Conservation (phyloP, 2,113 vertebrate genomes). For the Pedionomus torquatus region DNA sequence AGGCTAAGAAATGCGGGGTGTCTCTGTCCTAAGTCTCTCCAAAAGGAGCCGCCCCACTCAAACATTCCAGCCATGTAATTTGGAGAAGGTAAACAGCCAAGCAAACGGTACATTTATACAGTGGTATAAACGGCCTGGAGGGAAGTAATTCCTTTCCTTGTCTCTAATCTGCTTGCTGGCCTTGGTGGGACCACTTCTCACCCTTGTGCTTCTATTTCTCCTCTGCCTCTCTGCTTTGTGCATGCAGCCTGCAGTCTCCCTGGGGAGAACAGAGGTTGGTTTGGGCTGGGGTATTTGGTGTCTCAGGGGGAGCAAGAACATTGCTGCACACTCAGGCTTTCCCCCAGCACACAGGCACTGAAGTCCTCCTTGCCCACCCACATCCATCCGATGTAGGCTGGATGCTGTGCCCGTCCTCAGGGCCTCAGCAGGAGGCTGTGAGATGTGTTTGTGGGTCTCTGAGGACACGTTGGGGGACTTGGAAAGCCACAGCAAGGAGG, state of each 20-base stretch:
- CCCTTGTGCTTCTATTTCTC: not conserved
- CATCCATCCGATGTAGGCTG: rapidly evolving
- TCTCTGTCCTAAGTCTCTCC: not conserved
- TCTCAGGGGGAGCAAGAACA: not conserved
- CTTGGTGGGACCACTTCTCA: not conserved
- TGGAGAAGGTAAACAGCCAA: not conserved
- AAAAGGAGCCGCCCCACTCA: not conserved
- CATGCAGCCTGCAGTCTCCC: not conserved
- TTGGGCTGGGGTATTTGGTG: not conserved
- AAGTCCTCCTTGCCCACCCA: not conserved
- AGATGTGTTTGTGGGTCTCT: not conserved
- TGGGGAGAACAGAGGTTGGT: not conserved
- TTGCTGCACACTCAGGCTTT: not conserved
- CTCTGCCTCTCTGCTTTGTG: not conserved
- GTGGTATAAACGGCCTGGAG: not conserved
- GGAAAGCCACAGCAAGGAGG: not conserved
- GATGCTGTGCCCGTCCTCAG: not conserved
- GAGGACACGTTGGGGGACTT: not conserved
- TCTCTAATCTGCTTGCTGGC: rapidly evolving
- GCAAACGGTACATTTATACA: not conserved
- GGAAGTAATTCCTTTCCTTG: not conserved
- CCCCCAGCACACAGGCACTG: not conserved
- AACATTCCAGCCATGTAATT: not conserved
- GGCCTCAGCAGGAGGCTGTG: not conserved
- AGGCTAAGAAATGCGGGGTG: not conserved